phyloP scores from a whole-genome alignment of 2,888 invertebrate genomes.

The Eupithecia pulchellata region DNA sequence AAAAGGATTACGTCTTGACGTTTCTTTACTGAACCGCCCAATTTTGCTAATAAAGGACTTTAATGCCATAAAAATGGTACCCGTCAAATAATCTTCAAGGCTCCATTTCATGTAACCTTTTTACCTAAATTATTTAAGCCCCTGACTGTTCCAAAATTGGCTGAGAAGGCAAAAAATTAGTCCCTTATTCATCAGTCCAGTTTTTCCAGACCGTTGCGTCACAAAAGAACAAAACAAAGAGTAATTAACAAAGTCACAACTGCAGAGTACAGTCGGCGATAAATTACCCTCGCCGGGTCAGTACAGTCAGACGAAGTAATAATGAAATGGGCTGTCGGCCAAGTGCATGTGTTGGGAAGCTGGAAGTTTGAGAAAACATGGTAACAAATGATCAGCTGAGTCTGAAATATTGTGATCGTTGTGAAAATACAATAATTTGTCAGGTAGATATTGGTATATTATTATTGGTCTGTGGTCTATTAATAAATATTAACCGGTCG shows the following conservation, averaged over 20 bases:
- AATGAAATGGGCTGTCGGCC: constrained; percentile 30
- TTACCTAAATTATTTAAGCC: too few relatives aligned
- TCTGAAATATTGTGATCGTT: neutral
- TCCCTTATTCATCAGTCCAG: neutral
- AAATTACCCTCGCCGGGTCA: constrained; percentile 22
- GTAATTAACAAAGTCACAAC: constrained; percentile 13
- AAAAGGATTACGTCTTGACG: too few relatives aligned
- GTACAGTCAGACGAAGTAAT: constrained; percentile 19
- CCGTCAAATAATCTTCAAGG: too few relatives aligned
- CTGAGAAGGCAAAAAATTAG: neutral
- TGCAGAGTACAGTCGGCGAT: constrained; percentile 29
- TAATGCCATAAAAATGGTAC: too few relatives aligned
- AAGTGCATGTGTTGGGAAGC: constrained; percentile 23
- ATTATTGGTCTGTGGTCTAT: neutral
- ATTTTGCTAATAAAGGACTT: too few relatives aligned
- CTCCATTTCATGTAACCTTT: too few relatives aligned
- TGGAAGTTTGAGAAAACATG: constrained; percentile 11
- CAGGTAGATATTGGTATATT: neutral
- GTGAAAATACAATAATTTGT: neutral
- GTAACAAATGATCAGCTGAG: neutral
- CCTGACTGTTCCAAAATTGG: neutral
- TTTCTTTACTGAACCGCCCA: too few relatives aligned
- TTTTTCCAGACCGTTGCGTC: neutral
- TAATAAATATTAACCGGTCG: too few relatives aligned
- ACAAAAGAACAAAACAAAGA: constrained; percentile 9